phyloP scores from a whole-genome alignment of 2,113 vertebrate genomes.

The Lepus americanus region DNA sequence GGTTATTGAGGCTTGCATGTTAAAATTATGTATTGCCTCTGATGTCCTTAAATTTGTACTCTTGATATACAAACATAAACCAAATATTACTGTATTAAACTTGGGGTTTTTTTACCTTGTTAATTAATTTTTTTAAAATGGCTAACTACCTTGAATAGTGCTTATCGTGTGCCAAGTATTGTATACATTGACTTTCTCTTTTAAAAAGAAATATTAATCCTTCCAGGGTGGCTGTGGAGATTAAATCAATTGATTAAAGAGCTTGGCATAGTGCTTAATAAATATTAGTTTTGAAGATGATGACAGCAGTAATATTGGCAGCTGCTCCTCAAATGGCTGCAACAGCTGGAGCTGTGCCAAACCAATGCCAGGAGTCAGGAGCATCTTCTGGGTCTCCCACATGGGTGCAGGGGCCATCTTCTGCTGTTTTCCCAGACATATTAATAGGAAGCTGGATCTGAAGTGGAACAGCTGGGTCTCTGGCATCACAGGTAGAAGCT shows the following conservation, averaged over 20 bases:
- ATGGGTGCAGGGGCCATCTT: too few relatives aligned
- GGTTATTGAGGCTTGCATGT: not conserved
- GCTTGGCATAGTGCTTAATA: not conserved
- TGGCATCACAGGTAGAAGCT: too few relatives aligned
- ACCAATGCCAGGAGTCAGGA: too few relatives aligned
- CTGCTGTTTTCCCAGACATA: too few relatives aligned
- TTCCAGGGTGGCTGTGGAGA: not conserved
- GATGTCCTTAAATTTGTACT: conserved; percentile 47
- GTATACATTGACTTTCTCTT: conserved; percentile 47
- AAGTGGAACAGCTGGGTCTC: too few relatives aligned
- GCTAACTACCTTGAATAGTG: not conserved
- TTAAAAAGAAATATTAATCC: conserved; percentile 20
- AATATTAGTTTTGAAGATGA: not conserved
- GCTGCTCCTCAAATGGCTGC: not conserved
- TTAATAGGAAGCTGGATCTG: too few relatives aligned
- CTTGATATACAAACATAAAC: not conserved
- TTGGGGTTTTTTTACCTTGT: conserved; percentile 24
- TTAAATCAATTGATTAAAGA: conserved; percentile 35
- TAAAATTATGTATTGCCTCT: conserved; percentile 24
- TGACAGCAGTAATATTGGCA: not conserved
- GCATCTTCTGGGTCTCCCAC: too few relatives aligned
- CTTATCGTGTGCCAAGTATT: not conserved
- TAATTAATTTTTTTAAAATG: not conserved
- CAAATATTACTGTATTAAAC: conserved; percentile 20
- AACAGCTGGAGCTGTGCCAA: too few relatives aligned